phyloP scores from a whole-genome alignment of 2,113 vertebrate genomes.

The Caranx ignobilis region DNA sequence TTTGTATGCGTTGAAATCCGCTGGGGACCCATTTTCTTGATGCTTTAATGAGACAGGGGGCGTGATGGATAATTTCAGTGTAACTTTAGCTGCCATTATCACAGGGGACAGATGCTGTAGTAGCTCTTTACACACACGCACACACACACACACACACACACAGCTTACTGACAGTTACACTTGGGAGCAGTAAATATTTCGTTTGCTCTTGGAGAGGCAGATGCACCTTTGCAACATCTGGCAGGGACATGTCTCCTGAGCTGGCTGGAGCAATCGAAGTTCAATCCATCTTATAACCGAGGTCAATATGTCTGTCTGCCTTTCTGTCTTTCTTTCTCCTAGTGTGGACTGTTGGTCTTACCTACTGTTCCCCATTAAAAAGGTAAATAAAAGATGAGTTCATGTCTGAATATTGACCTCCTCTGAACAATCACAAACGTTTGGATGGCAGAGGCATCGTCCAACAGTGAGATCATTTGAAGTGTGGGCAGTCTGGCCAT shows the following conservation, averaged over 20 bases:
- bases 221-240: conserved; percentile 13
- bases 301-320: background rate
- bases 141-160: background rate
- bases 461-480: conserved; percentile 23
- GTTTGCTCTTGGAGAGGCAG: background rate
- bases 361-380: background rate
- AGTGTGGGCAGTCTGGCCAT: conserved; percentile 3
- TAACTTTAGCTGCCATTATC: background rate
- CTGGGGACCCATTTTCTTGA: background rate
- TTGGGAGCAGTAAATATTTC: conserved; percentile 3
- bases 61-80: background rate
- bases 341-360: background rate
- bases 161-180: conserved; percentile 1
- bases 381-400: conserved; percentile 27
- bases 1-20: background rate
- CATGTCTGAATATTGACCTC: conserved; percentile 13
- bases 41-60: conserved; percentile 1
- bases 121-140: background rate
- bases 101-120: background rate
- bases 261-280: background rate
- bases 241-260: background rate
- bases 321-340: background rate
- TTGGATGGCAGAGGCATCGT: conserved; percentile 13
- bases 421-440: background rate
- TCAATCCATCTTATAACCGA: background rate